Percentiles rank a stretch among this genome's conserved stretches.
These are phyloP conservation scores for Trichogramma evanescens DNA, from an alignment of 2,888 invertebrate species.

Conservation along the genomic window DNA sequence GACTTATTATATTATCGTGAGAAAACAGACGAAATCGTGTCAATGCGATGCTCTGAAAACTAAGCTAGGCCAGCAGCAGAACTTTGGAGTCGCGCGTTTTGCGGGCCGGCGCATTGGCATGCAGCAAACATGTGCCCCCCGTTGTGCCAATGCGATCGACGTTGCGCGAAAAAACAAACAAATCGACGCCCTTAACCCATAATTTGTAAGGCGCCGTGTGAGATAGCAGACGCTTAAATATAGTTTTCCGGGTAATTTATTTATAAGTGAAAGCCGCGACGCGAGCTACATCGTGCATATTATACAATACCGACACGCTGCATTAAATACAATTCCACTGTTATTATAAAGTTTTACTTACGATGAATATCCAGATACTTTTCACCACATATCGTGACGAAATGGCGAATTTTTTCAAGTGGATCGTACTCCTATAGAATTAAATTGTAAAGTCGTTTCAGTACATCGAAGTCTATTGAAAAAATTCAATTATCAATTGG, in stretches of 20 bases:
- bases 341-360: conserved; percentile 18
- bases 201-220: background rate
- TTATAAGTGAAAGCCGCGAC: background rate
- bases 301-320: background rate
- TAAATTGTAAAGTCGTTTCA: background rate
- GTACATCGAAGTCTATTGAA: too few relatives aligned
- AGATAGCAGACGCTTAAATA: background rate
- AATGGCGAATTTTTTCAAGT: conserved; percentile 20
- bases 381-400: conserved; percentile 27
- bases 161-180: background rate
- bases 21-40: conserved; percentile 13
- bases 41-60: background rate
- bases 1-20: background rate
- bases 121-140: background rate
- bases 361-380: conserved; percentile 27
- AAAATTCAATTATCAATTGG: too few relatives aligned
- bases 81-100: too few relatives aligned
- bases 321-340: background rate
- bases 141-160: background rate
- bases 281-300: background rate
- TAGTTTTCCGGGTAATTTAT: background rate
- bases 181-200: background rate
- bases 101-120: background rate
- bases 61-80: too few relatives aligned
- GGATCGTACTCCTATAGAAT: conserved; percentile 21